Percentiles rank a stretch among this genome's conserved stretches.
phyloP scores from a whole-genome alignment of 2,888 invertebrate species.

The Cheilosia soror region DNA sequence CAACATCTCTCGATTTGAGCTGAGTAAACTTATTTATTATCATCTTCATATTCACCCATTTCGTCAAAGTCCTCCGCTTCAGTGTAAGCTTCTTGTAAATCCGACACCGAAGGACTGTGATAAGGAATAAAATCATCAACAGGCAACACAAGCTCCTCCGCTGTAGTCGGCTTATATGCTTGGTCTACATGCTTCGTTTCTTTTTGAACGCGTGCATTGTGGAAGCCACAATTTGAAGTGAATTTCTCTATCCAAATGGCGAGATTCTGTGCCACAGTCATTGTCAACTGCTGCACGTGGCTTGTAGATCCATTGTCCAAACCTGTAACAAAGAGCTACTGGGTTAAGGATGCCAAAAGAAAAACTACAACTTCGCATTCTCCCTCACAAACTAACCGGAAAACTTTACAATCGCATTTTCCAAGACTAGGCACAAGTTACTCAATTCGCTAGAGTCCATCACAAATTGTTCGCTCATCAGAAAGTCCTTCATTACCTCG shows the following conservation, averaged over 20 bases:
- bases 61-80: constrained; percentile 74
- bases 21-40: too few species aligned
- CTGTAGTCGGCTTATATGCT: constrained; percentile 26
- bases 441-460: constrained; percentile 78
- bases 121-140: constrained; percentile 81
- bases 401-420: constrained; percentile 79
- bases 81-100: constrained; percentile 49
- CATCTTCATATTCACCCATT: constrained; percentile 43
- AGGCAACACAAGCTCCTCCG: constrained; percentile 79
- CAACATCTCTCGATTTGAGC: too few species aligned
- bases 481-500: constrained; percentile 81
- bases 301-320: constrained; percentile 79
- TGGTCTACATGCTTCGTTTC: neutral
- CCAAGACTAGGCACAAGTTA: constrained; percentile 78
- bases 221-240: constrained; percentile 81
- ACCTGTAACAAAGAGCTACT: constrained; percentile 75
- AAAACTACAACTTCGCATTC: neutral
- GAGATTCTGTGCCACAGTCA: constrained; percentile 80
- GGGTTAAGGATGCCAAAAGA: neutral
- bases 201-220: constrained; percentile 71
- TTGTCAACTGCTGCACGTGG: constrained; percentile 79
- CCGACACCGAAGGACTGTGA: constrained; percentile 27
- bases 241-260: constrained; percentile 83
- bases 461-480: constrained; percentile 80
- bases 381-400: constrained; percentile 77